A percentile compares a stretch with the other conserved stretches of the same genome.
Evolutionary conservation across 2,888 invertebrate genomes (phyloP).

Genomic region (Xanthia icteritia): DNA sequence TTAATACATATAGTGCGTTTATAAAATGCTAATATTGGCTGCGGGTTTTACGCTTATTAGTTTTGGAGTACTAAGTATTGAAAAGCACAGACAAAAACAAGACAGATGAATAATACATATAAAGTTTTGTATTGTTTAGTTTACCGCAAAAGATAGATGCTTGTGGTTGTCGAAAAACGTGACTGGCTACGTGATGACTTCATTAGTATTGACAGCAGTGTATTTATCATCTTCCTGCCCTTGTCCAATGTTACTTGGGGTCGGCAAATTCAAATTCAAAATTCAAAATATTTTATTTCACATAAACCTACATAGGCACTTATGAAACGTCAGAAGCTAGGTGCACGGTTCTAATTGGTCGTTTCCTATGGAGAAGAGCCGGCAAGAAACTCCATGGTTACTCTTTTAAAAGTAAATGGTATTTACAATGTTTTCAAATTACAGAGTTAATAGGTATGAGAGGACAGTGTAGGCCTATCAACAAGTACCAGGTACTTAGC

Average conservation of each 20-base stretch:
- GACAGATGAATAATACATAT: neutral
- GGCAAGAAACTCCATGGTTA: too few relatives aligned
- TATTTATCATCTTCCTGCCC: neutral
- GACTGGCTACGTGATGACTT: neutral
- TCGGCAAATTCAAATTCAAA: too few relatives aligned
- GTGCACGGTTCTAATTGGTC: too few relatives aligned
- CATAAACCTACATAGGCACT: too few relatives aligned
- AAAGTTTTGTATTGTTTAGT: neutral
- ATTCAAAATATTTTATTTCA: too few relatives aligned
- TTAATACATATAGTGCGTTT: neutral
- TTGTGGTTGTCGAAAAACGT: conserved; percentile 2
- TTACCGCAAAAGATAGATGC: neutral
- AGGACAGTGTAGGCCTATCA: too few relatives aligned
- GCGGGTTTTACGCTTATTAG: conserved; percentile 12
- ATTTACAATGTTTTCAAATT: too few relatives aligned
- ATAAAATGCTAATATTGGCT: conserved; percentile 16
- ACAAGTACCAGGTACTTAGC: too few relatives aligned
- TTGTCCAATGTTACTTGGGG: neutral
- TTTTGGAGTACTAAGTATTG: neutral
- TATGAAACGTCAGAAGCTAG: too few relatives aligned
- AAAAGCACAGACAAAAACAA: neutral
- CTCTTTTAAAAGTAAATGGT: too few relatives aligned
- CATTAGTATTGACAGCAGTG: neutral
- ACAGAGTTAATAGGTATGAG: too few relatives aligned
- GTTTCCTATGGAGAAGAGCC: too few relatives aligned